Conservation (phyloP, 2,113 vertebrate genomes). For the Noctilio leporinus region DNA sequence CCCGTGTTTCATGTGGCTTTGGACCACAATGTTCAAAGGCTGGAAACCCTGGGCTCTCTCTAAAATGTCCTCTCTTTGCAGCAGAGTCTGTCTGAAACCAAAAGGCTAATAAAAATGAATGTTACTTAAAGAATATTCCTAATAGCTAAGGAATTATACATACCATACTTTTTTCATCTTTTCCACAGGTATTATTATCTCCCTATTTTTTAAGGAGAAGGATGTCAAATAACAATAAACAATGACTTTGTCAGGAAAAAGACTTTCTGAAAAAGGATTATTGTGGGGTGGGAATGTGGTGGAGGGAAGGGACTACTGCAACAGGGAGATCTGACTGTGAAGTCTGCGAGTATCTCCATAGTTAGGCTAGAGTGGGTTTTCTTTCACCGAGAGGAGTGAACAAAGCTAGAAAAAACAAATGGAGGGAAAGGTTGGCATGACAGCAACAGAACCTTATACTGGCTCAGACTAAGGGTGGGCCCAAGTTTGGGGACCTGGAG, state of each 20-base stretch:
- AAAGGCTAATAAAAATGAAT: neutral
- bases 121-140: neutral
- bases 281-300: neutral
- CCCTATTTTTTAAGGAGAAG: neutral
- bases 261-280: neutral
- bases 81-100: neutral
- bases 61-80: neutral
- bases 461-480: neutral
- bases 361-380: neutral
- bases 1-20: neutral
- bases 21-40: neutral
- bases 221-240: neutral
- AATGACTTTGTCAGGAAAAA: neutral
- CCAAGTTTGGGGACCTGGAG: neutral
- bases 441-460: neutral
- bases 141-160: neutral
- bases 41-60: neutral
- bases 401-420: neutral
- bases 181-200: neutral
- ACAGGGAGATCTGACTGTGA: neutral
- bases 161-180: neutral
- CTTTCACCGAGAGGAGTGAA: neutral
- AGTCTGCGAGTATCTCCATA: neutral
- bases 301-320: rapidly evolving
- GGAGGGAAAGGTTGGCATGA: neutral